phyloP scores from a whole-genome alignment of 1,140 invertebrate species.

The Vanessa atalanta region DNA sequence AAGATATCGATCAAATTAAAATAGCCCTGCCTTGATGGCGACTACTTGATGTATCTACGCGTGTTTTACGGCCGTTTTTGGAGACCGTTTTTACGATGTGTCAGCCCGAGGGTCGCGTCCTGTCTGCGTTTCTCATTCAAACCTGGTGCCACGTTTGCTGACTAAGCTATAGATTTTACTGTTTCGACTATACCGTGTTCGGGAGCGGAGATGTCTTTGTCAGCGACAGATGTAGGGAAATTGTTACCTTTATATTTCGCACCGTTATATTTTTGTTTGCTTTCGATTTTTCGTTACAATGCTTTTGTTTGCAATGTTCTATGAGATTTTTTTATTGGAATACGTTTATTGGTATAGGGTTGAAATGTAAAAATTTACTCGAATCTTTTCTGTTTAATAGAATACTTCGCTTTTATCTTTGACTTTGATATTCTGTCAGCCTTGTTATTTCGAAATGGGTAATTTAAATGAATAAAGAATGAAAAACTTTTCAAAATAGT shows the following conservation, averaged over 20 bases:
- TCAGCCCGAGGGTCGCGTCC: constrained; percentile 6
- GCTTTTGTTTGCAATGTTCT: constrained; percentile 1
- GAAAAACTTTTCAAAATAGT: too few species aligned
- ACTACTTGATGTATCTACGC: constrained; percentile 16
- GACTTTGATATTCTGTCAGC: too few species aligned
- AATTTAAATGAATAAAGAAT: too few species aligned
- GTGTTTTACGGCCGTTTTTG: constrained; percentile 13
- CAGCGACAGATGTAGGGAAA: constrained; percentile 22
- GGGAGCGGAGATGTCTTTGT: constrained; percentile 9
- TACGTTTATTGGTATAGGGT: constrained; percentile 5
- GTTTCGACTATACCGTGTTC: constrained; percentile 10
- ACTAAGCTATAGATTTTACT: constrained; percentile 16
- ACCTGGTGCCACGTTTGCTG: constrained; percentile 4
- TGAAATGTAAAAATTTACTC: not conserved
- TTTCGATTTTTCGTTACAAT: not conserved
- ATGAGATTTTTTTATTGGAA: not conserved
- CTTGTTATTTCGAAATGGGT: too few species aligned
- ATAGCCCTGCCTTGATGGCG: constrained; percentile 5
- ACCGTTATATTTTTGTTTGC: constrained; percentile 1
- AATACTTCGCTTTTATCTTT: not conserved
- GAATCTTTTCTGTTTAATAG: not conserved
- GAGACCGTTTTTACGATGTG: constrained; percentile 20
- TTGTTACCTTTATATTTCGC: constrained; percentile 6
- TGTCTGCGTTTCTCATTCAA: not conserved
- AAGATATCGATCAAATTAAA: constrained; percentile 13